phyloP scores from a whole-genome alignment of 2,113 vertebrate genomes.

The Anolis sagrei region DNA sequence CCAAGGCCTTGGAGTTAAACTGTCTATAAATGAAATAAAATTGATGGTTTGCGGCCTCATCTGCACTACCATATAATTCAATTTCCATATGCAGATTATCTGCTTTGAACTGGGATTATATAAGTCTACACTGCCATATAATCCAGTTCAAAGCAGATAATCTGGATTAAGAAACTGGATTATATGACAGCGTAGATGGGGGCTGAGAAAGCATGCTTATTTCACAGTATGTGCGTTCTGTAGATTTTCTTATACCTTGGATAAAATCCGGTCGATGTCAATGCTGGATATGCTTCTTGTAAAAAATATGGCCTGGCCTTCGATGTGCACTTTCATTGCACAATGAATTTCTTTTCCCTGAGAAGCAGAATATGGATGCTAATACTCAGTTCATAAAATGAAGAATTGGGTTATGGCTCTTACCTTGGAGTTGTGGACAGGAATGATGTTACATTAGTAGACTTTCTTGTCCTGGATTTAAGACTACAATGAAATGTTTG shows the following conservation, averaged over 20 bases:
- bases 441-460: fast-evolving
- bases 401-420: neutral
- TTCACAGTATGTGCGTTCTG: neutral
- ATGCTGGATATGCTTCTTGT: slow-evolving; percentile 14
- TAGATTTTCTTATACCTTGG: slow-evolving; percentile 17
- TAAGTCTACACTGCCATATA: no score
- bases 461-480: neutral
- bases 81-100: no score
- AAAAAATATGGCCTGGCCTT: slow-evolving; percentile 23
- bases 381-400: slow-evolving; percentile 11
- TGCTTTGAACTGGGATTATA: no score
- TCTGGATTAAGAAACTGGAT: no score
- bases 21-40: neutral
- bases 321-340: slow-evolving; percentile 3
- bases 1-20: neutral
- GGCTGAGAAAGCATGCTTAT: neutral
- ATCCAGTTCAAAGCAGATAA: no score
- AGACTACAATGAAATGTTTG: neutral
- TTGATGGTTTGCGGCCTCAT: no score
- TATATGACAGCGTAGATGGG: no score
- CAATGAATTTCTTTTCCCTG: slow-evolving; percentile 34
- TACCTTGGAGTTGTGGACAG: neutral
- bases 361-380: slow-evolving; percentile 4
- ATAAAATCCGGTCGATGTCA: slow-evolving; percentile 24
- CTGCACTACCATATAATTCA: no score